phyloP scores from a whole-genome alignment of 2,797 vertebrate species.

The Phrynocephalus vlangalii region DNA sequence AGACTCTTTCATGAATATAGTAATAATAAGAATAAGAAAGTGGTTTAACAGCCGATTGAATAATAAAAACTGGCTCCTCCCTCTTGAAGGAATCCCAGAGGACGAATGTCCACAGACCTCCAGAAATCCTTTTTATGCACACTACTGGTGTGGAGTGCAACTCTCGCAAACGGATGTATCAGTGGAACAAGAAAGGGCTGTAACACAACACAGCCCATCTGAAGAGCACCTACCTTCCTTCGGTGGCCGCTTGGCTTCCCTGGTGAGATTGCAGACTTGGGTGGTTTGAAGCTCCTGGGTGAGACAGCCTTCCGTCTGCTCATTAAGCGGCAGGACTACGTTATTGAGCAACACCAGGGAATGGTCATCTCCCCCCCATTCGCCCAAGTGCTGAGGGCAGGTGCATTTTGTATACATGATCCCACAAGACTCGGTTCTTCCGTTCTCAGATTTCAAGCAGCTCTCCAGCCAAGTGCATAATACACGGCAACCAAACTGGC shows the following conservation, averaged over 20 bases:
- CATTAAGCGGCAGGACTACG: slow-evolving; percentile 96
- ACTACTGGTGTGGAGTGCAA: slow-evolving; percentile 30
- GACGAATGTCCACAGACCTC: slow-evolving; percentile 8
- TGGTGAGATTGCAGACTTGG: slow-evolving; percentile 96
- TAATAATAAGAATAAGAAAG: background rate
- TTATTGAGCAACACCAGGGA: slow-evolving; percentile 93
- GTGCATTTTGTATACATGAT: slow-evolving; percentile 98
- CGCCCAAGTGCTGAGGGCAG: slow-evolving; percentile 97
- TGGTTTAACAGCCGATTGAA: slow-evolving; percentile 4
- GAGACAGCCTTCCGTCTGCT: slow-evolving; percentile 97
- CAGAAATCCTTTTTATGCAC: slow-evolving; percentile 25
- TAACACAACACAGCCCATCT: slow-evolving; percentile 25
- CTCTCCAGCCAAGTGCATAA: slow-evolving; percentile 98
- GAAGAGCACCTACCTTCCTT: slow-evolving; percentile 95
- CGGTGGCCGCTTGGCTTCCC: slow-evolving; percentile 93
- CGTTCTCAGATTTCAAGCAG: slow-evolving; percentile 98
- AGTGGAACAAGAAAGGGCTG: slow-evolving; percentile 10
- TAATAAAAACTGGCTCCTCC: slow-evolving; percentile 38
- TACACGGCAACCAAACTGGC: slow-evolving; percentile 98
- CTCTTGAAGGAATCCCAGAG: slow-evolving; percentile 1
- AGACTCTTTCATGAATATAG: background rate
- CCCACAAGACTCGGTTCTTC: slow-evolving; percentile 94
- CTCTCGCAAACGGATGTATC: slow-evolving; percentile 36
- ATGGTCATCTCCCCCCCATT: slow-evolving; percentile 93
- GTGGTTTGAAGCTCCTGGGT: slow-evolving; percentile 96